Evolutionary conservation across 2,888 invertebrate species (phyloP).

Genomic region (Callinectes sapidus): DNA sequence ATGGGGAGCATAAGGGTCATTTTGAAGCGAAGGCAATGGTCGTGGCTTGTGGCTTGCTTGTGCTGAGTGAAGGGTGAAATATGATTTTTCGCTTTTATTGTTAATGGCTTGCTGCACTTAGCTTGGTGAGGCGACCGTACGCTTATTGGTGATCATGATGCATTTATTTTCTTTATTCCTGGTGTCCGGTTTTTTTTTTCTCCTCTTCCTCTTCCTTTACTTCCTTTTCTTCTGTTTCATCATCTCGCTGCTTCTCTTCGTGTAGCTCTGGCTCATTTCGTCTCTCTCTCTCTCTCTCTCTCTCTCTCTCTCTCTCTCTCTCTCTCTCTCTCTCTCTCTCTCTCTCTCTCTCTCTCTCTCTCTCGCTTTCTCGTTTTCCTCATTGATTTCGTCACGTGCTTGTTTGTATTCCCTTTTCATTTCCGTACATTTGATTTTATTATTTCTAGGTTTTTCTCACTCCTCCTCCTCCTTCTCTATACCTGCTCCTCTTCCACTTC

Average conservation of each 20-base stretch:
- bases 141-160: not conserved
- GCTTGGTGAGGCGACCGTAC: not conserved
- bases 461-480: too few species aligned
- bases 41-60: conserved; percentile 1
- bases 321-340: not conserved
- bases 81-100: conserved; percentile 18
- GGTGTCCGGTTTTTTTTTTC: not conserved
- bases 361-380: not conserved
- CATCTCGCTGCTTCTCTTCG: too few species aligned
- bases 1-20: not conserved
- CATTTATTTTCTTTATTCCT: not conserved
- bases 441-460: not conserved
- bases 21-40: not conserved
- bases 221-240: not conserved
- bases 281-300: too few species aligned
- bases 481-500: too few species aligned
- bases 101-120: not conserved
- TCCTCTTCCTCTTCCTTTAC: not conserved
- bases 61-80: conserved; percentile 7
- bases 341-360: not conserved
- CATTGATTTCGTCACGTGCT: not conserved
- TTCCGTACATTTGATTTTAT: not conserved
- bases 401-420: not conserved
- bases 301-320: too few species aligned
- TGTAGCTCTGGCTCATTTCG: too few species aligned